Evolutionary conservation across 2,797 vertebrate species (phyloP), one percentile per base, ranked within the genome.

Genomic region (Spizella passerina): DNA sequence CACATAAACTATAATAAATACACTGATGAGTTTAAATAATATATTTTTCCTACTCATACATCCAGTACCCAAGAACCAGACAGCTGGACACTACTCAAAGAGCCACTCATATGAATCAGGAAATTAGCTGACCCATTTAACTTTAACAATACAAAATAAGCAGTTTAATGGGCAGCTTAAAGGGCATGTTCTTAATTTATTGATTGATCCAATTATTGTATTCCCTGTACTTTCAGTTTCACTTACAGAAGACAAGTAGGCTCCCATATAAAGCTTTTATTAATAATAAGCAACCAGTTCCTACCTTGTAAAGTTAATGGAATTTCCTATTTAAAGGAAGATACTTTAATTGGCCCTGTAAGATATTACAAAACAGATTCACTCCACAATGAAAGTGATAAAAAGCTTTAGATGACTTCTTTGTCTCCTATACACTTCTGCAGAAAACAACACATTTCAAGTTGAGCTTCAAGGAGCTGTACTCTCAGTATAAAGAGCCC

Each of bases 61-160:
- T 30, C n/a, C 34, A 41, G 21, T n/a, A 66, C 7, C 8, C 36
- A 77, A 49, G 59, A 70, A 73, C 8, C 24, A 81, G n/a, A 34
- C 32, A 86, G 49, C 38, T 49, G 44, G 44, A 70, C 20, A 46
- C 32, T 81, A 64, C 38, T 91, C 49, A 39, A 56, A 75, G 24
- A 93, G 39, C 27, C 34, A 46, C 47, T 61, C n/a, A 7, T 3
- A 63, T 0, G 0, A 16, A 69, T n/a, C 34, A 80, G 38, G 24
- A 87, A 82, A 72, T 59, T 27, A 92, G 56, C 14, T 44, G 36
- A 83, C 10, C 9, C 26, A 56, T n/a, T 79, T 79, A 22, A 32
- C 38, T 56, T 86, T 27, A 90, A 75, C 38, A 64, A 36, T 14
- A 55, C 21, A 65, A 65, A 92, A 82, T 9, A 73, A 80, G n/a